Evolutionary conservation across 2,113 vertebrate species (phyloP).

Genomic region (Psettodes erumei): DNA sequence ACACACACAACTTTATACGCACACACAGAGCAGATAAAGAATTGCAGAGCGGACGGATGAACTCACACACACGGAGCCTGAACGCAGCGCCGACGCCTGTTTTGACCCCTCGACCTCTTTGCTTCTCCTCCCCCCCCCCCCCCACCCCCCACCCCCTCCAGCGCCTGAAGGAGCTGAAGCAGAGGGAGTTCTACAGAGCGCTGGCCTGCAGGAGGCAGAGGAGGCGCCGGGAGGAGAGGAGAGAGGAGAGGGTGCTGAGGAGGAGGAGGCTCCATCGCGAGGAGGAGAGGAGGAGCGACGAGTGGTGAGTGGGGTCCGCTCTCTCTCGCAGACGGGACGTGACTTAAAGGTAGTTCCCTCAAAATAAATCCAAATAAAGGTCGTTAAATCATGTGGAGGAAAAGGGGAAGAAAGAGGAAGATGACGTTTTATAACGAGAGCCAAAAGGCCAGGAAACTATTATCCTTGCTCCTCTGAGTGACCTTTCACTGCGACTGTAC

Average conservation of each 20-base stretch:
- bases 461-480: too few species aligned
- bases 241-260: constrained; percentile 88
- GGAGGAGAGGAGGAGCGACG: constrained; percentile 71
- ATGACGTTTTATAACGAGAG: too few species aligned
- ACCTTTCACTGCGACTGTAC: neutral
- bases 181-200: constrained; percentile 93
- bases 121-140: too few species aligned
- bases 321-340: too few species aligned
- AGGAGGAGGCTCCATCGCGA: constrained; percentile 88
- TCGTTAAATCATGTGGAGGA: neutral
- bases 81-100: too few species aligned
- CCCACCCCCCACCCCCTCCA: too few species aligned
- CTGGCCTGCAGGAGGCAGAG: constrained; percentile 91
- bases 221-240: constrained; percentile 88
- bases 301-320: too few species aligned
- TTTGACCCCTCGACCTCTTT: neutral
- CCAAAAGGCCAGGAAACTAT: too few species aligned
- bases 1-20: neutral
- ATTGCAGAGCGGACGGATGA: constrained; percentile 17
- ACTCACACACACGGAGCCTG: neutral
- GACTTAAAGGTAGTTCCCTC: neutral
- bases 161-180: constrained; percentile 95
- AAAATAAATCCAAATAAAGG: neutral
- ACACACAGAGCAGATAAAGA: constrained; percentile 20
- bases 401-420: too few species aligned